These are phyloP conservation scores for Gallinago undulata DNA, from an alignment of 2,113 vertebrate species.

Conservation along the genomic window DNA sequence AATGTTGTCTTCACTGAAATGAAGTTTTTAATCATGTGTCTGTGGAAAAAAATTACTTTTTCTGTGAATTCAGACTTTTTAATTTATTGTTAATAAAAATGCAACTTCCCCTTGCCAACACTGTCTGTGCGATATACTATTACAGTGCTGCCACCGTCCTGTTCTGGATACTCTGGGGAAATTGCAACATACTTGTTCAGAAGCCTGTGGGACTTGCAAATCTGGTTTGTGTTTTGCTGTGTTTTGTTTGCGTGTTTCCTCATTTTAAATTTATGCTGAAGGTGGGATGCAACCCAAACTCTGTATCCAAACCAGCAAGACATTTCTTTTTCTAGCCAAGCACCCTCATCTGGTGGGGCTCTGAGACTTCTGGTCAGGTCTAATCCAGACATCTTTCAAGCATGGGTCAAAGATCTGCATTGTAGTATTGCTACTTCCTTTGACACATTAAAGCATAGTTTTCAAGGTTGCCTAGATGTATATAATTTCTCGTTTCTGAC, in stretches of 20 bases:
- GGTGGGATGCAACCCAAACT: not conserved
- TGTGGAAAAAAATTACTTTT: not conserved
- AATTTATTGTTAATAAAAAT: not conserved
- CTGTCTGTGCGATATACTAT: not conserved
- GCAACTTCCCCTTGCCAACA: not conserved
- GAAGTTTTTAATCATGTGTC: not conserved
- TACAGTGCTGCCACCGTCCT: not conserved
- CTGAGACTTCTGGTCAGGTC: not conserved
- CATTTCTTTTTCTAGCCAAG: not conserved
- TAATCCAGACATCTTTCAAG: not conserved
- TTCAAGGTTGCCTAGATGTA: not conserved
- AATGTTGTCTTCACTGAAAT: not conserved
- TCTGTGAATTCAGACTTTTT: not conserved
- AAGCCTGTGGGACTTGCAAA: slow-evolving; percentile 3
- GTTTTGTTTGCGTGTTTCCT: not conserved
- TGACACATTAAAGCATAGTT: not conserved
- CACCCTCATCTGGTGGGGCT: not conserved
- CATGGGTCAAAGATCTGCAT: not conserved
- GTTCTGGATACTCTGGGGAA: not conserved
- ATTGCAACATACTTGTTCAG: slow-evolving; percentile 17
- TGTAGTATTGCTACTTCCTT: not conserved
- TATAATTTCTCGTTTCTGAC: not conserved
- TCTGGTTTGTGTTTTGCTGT: slow-evolving; percentile 13
- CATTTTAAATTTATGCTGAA: slow-evolving; percentile 7
- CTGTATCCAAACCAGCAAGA: not conserved